phyloP scores from a whole-genome alignment of 92 coral and sea anemone species.

The Bergia sp. region DNA sequence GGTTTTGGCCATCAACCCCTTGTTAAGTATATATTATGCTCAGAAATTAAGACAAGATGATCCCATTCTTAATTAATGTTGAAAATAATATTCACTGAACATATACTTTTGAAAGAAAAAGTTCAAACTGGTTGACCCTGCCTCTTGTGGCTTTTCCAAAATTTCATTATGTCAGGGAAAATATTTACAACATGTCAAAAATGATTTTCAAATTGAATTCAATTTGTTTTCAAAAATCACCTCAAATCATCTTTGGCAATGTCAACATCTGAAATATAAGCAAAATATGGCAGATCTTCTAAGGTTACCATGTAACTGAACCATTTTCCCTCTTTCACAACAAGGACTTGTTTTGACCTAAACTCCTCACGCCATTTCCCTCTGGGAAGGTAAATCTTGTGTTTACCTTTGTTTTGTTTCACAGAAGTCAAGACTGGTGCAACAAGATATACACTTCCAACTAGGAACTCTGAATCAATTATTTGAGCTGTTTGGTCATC shows the following conservation, averaged over 20 bases:
- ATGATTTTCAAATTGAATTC: too few relatives aligned
- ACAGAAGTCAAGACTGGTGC: conserved; percentile 76
- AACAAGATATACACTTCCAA: conserved; percentile 70
- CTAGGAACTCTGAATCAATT: conserved; percentile 71
- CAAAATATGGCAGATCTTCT: conserved; percentile 67
- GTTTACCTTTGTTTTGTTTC: conserved; percentile 52
- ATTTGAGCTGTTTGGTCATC: conserved; percentile 61
- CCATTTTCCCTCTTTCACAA: conserved; percentile 61
- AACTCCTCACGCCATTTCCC: conserved; percentile 80
- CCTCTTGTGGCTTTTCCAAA: too few relatives aligned
- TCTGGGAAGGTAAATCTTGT: conserved; percentile 68
- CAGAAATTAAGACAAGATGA: too few relatives aligned
- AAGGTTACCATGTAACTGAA: conserved; percentile 52
- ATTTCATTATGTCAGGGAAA: too few relatives aligned
- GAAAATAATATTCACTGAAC: too few relatives aligned
- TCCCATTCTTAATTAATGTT: too few relatives aligned
- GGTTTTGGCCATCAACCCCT: too few relatives aligned
- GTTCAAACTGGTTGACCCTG: too few relatives aligned
- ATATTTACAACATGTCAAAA: too few relatives aligned
- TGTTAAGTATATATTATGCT: too few relatives aligned
- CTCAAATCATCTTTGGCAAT: background rate
- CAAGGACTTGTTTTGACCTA: conserved; percentile 45
- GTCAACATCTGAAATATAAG: conserved; percentile 30
- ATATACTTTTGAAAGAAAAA: too few relatives aligned
- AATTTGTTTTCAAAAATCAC: background rate